Base-by-base conservation (phyloP, 2,113 vertebrate genomes). In the Lathamus discolor region DNA sequence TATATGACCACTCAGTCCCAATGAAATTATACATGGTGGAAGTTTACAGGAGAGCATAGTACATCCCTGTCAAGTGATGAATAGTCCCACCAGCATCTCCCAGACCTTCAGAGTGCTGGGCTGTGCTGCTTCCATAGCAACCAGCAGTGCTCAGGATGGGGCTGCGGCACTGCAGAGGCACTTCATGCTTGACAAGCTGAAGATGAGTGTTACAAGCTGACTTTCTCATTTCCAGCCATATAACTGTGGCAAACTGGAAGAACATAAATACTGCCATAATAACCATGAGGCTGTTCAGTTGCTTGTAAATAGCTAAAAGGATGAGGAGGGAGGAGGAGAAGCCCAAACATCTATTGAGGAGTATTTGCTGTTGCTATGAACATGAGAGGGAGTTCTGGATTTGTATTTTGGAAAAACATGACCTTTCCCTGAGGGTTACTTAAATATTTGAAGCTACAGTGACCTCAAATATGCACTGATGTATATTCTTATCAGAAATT, bases 401-500 rank as follows among this genome's bases (percentile, higher is more conserved):
- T 77, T 86, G n/a, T 86, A 59, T 95, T 91, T 92, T 63, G 55
- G 76, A 93, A 93, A 96, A 83, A 25, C 10, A 15, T 87, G 92
- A 96, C 94, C 95, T 96, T 96, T 97, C 95, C 55, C 94, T 94
- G 76, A 95, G 83, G 90, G 77, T 96, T 90, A 95, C 77, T 94
- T 91, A 97, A 97, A 95, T 96, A 93, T 92, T 94, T 92, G 83
- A 95, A 95, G 48, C 37, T 78, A 52, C 70, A 93, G 24, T 78
- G 61, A 94, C 90, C 61, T 93, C 82, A 94, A 73, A 52, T 92
- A 87, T 78, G 84, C 67, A 77, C 29, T 66, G 62, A 91, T 90
- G 31, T 82, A 82, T 93, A 85, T 77, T 88, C 83, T 90, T 93
- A 91, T 86, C 83, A 73, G 63, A 90, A 90, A 88, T 79, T 73